These are phyloP conservation scores for Bactericera cockerelli DNA, from an alignment of 1,140 invertebrate species.

Conservation along the genomic window DNA sequence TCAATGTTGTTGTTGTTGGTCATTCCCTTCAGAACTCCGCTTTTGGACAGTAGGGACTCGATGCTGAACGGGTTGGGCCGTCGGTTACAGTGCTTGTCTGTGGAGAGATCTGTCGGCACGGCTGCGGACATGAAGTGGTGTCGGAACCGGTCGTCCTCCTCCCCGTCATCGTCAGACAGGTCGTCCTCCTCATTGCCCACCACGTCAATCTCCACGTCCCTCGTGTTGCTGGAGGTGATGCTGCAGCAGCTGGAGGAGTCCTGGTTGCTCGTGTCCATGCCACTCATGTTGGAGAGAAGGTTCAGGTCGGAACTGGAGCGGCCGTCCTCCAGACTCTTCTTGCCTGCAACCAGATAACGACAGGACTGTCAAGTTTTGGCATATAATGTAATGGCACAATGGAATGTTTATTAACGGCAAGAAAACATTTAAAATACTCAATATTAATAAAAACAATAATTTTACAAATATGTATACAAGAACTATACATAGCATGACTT, in stretches of 20 bases:
- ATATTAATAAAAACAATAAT: no score
- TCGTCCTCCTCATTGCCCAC: conserved; percentile 47
- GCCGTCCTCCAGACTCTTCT: conserved; percentile 12
- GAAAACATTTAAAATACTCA: no score
- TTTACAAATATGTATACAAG: no score
- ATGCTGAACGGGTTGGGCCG: conserved; percentile 67
- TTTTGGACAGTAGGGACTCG: conserved; percentile 56
- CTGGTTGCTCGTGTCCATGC: conserved; percentile 17
- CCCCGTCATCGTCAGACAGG: conserved; percentile 31
- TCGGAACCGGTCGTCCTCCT: conserved; percentile 17
- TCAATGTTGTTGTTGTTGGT: neutral
- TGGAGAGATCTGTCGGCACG: conserved; percentile 35
- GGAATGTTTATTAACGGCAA: no score
- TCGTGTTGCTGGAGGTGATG: conserved; percentile 23
- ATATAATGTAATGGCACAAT: neutral
- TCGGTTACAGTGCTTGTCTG: conserved; percentile 32
- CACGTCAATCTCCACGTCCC: conserved; percentile 58
- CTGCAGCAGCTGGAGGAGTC: conserved; percentile 23
- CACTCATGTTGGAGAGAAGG: conserved; percentile 12
- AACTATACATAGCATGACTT: no score
- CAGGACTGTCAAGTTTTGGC: no score
- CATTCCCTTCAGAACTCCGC: conserved; percentile 15
- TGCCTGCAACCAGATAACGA: conserved; percentile 14
- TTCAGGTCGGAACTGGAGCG: neutral
- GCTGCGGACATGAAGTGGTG: conserved; percentile 22